Evolutionary conservation across 1,140 invertebrate genomes (phyloP).

Genomic region (Caenorhabditis inopinata): DNA sequence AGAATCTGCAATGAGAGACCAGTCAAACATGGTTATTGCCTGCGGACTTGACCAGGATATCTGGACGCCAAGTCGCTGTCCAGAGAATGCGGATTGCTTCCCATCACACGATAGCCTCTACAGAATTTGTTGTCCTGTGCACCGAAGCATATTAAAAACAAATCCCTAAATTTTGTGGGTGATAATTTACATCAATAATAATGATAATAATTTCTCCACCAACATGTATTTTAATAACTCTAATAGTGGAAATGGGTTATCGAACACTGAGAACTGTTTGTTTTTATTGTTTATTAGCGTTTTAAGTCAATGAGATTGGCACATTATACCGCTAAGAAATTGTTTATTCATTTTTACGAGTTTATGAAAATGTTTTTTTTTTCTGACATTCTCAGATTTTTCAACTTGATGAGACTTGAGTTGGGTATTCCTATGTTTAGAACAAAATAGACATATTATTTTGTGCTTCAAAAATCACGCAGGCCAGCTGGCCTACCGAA

Average conservation of each 20-base stretch:
- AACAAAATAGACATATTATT: too few relatives aligned
- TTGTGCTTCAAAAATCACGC: too few relatives aligned
- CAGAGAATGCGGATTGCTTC: conserved; percentile 58
- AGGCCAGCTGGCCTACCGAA: too few relatives aligned
- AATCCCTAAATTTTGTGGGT: background rate
- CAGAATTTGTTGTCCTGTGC: conserved; percentile 59
- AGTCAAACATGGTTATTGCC: conserved; percentile 57
- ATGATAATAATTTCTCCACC: background rate
- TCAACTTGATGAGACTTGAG: background rate
- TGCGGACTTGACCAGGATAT: conserved; percentile 59
- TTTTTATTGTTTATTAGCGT: conserved; percentile 2
- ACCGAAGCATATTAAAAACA: background rate
- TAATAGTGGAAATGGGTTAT: conserved; percentile 14
- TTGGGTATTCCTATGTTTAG: background rate
- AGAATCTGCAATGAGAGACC: conserved; percentile 66
- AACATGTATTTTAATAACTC: background rate
- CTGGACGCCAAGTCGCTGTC: conserved; percentile 59
- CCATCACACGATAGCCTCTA: conserved; percentile 53
- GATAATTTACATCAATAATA: background rate
- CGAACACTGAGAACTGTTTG: conserved; percentile 1
- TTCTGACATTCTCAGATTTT: background rate
- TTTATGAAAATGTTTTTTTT: background rate
- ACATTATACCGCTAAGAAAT: background rate
- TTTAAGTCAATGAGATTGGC: conserved; percentile 14
- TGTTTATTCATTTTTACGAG: background rate